Conservation (phyloP, 2,113 vertebrate species). For the Apistogramma diplotaenia region DNA sequence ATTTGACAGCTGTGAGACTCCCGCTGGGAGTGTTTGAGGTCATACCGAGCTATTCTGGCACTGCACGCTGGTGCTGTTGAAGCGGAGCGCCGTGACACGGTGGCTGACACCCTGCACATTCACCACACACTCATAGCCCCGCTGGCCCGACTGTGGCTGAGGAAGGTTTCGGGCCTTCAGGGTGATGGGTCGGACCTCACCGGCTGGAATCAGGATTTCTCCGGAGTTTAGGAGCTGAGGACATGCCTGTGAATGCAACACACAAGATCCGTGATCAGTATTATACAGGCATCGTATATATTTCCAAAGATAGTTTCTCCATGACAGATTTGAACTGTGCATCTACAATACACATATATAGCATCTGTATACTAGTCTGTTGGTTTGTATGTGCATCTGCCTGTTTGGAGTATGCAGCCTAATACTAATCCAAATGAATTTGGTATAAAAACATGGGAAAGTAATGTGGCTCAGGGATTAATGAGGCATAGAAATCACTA, state of each 20-base stretch:
- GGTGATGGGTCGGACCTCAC: slow-evolving; percentile 94
- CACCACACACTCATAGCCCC: slow-evolving; percentile 94
- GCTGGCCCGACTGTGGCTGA: slow-evolving; percentile 94
- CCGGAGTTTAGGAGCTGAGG: slow-evolving; percentile 92
- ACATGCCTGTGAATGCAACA: slow-evolving; percentile 81
- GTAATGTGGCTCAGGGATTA: slow-evolving; percentile 36
- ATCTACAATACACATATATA: not conserved
- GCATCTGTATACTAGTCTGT: not conserved
- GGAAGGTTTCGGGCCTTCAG: slow-evolving; percentile 93
- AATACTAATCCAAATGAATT: not conserved
- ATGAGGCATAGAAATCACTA: slow-evolving; percentile 16
- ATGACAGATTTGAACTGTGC: not conserved
- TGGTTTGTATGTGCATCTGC: not conserved
- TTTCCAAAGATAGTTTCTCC: slow-evolving; percentile 8
- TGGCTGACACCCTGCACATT: slow-evolving; percentile 87
- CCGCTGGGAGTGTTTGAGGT: slow-evolving; percentile 57
- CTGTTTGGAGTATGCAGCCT: not conserved
- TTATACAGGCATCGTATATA: not conserved
- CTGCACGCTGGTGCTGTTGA: slow-evolving; percentile 99
- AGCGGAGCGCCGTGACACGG: slow-evolving; percentile 94
- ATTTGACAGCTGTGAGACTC: slow-evolving; percentile 57
- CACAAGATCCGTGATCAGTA: not conserved
- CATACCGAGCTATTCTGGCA: slow-evolving; percentile 98
- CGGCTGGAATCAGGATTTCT: slow-evolving; percentile 93
- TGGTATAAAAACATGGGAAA: not conserved